phyloP scores from a whole-genome alignment of 2,113 vertebrate species.

The Actenoides hombroni region DNA sequence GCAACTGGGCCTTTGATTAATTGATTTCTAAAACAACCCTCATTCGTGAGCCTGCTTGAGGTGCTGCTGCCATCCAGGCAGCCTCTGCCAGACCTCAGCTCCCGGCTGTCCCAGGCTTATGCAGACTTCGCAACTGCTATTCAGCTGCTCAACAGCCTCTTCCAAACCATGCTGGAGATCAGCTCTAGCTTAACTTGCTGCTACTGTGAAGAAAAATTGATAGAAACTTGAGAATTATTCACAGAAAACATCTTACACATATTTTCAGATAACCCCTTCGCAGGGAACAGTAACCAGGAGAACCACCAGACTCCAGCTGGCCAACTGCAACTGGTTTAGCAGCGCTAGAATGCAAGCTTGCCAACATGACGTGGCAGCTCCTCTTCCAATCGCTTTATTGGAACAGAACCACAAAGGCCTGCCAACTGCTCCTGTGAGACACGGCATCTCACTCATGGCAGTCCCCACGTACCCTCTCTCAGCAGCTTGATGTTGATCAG shows the following conservation, averaged over 20 bases:
- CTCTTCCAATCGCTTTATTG: rapidly evolving
- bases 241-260: rapidly evolving
- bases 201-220: rapidly evolving
- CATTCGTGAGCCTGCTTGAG: rapidly evolving
- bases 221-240: neutral
- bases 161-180: rapidly evolving
- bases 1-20: rapidly evolving
- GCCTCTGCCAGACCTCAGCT: rapidly evolving
- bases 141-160: neutral
- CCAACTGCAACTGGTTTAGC: neutral
- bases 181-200: neutral
- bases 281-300: rapidly evolving
- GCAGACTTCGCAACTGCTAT: rapidly evolving
- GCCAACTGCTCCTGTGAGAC: no score
- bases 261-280: rapidly evolving
- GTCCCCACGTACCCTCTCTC: neutral
- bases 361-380: rapidly evolving
- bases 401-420: rapidly evolving
- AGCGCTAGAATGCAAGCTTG: neutral
- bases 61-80: rapidly evolving
- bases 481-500: no score
- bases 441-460: rapidly evolving
- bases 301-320: rapidly evolving
- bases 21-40: rapidly evolving
- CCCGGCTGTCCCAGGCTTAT: rapidly evolving